Evolutionary conservation across 2,113 vertebrate species (phyloP).

Genomic region (Megaceryle maxima): DNA sequence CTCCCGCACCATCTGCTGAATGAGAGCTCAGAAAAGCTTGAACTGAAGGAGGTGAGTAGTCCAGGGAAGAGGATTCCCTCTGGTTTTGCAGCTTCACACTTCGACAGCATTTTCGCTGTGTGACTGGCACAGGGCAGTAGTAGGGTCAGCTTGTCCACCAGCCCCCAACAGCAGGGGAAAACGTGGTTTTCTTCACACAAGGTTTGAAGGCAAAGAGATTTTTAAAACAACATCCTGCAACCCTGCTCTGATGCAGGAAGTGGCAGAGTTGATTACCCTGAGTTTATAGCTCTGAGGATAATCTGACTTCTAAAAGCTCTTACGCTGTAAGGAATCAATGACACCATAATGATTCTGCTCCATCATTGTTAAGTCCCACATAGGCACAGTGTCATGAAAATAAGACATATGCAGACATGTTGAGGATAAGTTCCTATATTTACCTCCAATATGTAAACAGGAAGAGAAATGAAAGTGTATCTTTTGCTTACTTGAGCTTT

Average conservation of each 20-base stretch:
- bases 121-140: not conserved
- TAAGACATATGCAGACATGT: constrained; percentile 15
- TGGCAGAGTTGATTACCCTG: constrained; percentile 1
- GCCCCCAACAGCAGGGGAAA: not conserved
- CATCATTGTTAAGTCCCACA: not conserved
- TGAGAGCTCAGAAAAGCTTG: constrained; percentile 10
- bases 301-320: constrained; percentile 40
- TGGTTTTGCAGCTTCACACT: not conserved
- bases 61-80: not conserved
- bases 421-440: not conserved
- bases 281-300: not conserved
- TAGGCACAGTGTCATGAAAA: constrained; percentile 23
- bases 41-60: not conserved
- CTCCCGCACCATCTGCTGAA: constrained; percentile 51
- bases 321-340: not conserved
- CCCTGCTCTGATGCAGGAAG: not conserved
- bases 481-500: not conserved
- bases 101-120: not conserved
- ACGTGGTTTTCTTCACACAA: not conserved
- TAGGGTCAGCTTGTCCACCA: not conserved
- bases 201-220: not conserved
- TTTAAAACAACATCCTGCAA: not conserved
- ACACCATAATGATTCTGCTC: not conserved
- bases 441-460: not conserved
- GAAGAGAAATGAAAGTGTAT: fast-evolving